Percentiles rank a stretch among this genome's conserved stretches.
Conservation (phyloP, 1,140 invertebrate species). For the Drosophila subpulchrella region DNA sequence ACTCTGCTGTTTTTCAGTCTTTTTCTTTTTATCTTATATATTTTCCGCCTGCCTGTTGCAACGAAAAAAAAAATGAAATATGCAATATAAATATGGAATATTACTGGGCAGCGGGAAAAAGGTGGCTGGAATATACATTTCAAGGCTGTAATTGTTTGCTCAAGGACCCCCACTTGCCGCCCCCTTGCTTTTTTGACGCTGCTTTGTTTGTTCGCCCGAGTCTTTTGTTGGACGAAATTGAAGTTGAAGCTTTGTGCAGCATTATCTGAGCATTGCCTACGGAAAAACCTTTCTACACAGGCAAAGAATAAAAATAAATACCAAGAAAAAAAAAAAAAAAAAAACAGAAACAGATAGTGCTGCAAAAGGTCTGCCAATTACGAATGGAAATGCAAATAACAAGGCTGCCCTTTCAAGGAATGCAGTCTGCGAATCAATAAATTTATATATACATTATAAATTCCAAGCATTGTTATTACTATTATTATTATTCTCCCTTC, state of each 20-base stretch:
- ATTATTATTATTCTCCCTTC: not conserved
- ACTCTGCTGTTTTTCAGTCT: slow-evolving; percentile 6
- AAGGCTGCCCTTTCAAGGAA: not conserved
- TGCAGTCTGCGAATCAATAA: slow-evolving; percentile 9
- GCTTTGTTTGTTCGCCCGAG: slow-evolving; percentile 57
- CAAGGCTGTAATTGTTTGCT: slow-evolving; percentile 64
- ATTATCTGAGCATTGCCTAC: slow-evolving; percentile 56
- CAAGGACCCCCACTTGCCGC: not conserved
- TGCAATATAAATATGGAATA: slow-evolving; percentile 46
- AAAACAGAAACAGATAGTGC: not conserved
- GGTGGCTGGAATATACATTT: slow-evolving; percentile 42
- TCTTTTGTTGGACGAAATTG: slow-evolving; percentile 55
- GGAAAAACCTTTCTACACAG: slow-evolving; percentile 41
- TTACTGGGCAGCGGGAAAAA: slow-evolving; percentile 18
- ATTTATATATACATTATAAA: slow-evolving; percentile 5
- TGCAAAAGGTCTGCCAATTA: slow-evolving; percentile 13
- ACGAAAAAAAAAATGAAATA: slow-evolving; percentile 13
- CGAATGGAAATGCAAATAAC: slow-evolving; percentile 16
- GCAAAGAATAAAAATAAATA: not conserved
- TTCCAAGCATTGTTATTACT: not conserved
- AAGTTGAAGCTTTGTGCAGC: slow-evolving; percentile 72
- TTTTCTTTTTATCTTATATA: not conserved
- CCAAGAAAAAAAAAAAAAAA: not conserved
- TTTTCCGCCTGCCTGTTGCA: slow-evolving; percentile 1
- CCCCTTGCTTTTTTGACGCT: slow-evolving; percentile 26